Conservation (phyloP, 2,888 invertebrate species). For the Erebia palarica region DNA sequence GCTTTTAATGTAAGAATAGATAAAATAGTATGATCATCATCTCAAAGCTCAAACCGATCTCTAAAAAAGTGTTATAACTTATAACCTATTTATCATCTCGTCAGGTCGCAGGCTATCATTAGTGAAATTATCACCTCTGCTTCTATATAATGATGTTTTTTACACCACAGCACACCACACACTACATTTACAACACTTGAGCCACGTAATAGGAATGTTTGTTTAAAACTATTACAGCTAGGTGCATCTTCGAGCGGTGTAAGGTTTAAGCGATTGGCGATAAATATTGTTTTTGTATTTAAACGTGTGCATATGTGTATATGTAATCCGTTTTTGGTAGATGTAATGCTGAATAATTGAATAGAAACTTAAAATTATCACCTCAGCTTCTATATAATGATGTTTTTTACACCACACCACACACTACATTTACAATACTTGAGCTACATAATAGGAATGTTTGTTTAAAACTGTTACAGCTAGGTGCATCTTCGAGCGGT, state of each 20-base stretch:
- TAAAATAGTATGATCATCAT: not conserved
- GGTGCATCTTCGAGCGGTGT: constrained; percentile 43
- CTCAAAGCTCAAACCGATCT: constrained; percentile 22
- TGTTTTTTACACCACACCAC: constrained; percentile 54
- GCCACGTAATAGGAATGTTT: constrained; percentile 66
- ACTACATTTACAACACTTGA: constrained; percentile 33
- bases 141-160: constrained; percentile 63
- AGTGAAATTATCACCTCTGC: constrained; percentile 63
- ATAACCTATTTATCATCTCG: constrained; percentile 32
- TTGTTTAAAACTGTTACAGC: constrained; percentile 75
- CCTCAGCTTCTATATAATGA: constrained; percentile 57
- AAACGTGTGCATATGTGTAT: too few relatives aligned
- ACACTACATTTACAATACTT: constrained; percentile 29
- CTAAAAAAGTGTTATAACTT: constrained; percentile 25
- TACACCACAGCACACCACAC: constrained; percentile 38
- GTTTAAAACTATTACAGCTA: constrained; percentile 72
- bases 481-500: constrained; percentile 46
- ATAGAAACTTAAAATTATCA: constrained; percentile 54
- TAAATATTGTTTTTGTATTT: too few relatives aligned
- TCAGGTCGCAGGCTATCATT: constrained; percentile 50
- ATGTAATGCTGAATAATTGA: too few relatives aligned
- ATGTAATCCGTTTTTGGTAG: too few relatives aligned
- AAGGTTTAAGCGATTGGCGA: constrained; percentile 38
- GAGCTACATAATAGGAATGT: constrained; percentile 61
- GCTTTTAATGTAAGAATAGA: too few relatives aligned